Evolutionary conservation across 2,888 invertebrate genomes (phyloP).

Genomic region (Ormyrus rosae): DNA sequence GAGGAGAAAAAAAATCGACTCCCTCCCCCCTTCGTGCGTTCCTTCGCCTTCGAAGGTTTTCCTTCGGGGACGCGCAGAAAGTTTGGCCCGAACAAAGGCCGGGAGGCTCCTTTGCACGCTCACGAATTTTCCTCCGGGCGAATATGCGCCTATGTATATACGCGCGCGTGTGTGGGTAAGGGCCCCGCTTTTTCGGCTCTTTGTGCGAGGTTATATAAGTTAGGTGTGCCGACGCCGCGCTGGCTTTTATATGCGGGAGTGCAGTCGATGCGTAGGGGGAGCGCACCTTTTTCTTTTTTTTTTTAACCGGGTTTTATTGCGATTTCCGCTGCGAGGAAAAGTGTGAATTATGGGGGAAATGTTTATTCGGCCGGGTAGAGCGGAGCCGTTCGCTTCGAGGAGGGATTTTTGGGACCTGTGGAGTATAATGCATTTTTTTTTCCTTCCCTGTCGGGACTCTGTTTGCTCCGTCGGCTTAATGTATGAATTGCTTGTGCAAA

Average conservation of each 20-base stretch:
- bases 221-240: background rate
- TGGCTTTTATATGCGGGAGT: slow-evolving; percentile 14
- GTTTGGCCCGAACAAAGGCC: background rate
- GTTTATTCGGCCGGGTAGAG: background rate
- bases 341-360: background rate
- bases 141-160: background rate
- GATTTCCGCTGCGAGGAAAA: slow-evolving; percentile 13
- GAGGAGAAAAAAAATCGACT: too few species aligned
- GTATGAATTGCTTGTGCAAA: too few species aligned
- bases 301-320: slow-evolving; percentile 13
- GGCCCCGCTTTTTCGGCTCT: slow-evolving; percentile 2
- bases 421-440: too few species aligned
- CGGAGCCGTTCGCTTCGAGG: too few species aligned
- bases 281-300: slow-evolving; percentile 3
- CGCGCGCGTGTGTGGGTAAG: background rate
- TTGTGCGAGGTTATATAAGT: background rate
- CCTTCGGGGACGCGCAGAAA: too few species aligned
- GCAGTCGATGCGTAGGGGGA: background rate
- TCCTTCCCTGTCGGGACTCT: too few species aligned
- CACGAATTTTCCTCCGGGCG: slow-evolving; percentile 20
- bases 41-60: too few species aligned
- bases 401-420: too few species aligned
- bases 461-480: too few species aligned
- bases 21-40: too few species aligned
- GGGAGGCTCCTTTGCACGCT: slow-evolving; percentile 38